These are phyloP conservation scores for Drosophila ohnishii DNA, from an alignment of 1,140 invertebrate species.

Conservation along the genomic window DNA sequence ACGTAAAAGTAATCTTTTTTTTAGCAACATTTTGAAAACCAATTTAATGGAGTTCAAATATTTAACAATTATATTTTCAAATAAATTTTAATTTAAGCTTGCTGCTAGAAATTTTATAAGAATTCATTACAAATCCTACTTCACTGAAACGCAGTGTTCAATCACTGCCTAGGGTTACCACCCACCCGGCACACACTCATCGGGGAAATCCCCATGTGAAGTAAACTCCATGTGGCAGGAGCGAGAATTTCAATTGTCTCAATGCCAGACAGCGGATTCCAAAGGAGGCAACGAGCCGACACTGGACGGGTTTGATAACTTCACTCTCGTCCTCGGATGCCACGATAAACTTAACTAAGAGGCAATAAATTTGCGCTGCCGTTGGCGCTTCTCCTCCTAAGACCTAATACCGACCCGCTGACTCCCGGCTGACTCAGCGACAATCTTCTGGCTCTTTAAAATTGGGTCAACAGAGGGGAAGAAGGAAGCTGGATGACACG, in stretches of 20 bases:
- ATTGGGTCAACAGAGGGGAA: conserved; percentile 63
- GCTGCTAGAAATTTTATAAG: neutral
- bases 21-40: no score
- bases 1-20: no score
- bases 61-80: no score
- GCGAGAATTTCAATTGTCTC: conserved; percentile 75
- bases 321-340: conserved; percentile 43
- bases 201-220: conserved; percentile 23
- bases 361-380: conserved; percentile 75
- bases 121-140: neutral
- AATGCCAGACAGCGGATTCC: conserved; percentile 29
- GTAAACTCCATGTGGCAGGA: conserved; percentile 39
- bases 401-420: conserved; percentile 24
- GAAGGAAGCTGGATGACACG: conserved; percentile 12
- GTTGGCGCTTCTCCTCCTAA: conserved; percentile 23
- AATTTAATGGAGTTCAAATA: no score
- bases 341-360: conserved; percentile 80
- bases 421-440: conserved; percentile 64
- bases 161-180: neutral
- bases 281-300: conserved; percentile 13
- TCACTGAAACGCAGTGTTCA: conserved; percentile 9
- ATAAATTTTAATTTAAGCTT: no score
- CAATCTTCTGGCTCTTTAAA: conserved; percentile 62
- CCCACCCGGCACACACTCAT: neutral
- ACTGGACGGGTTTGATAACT: conserved; percentile 73